Evolutionary conservation across 2,797 vertebrate genomes (phyloP), one percentile per base, ranked within the genome.

Genomic region (Gorsachius magnificus): DNA sequence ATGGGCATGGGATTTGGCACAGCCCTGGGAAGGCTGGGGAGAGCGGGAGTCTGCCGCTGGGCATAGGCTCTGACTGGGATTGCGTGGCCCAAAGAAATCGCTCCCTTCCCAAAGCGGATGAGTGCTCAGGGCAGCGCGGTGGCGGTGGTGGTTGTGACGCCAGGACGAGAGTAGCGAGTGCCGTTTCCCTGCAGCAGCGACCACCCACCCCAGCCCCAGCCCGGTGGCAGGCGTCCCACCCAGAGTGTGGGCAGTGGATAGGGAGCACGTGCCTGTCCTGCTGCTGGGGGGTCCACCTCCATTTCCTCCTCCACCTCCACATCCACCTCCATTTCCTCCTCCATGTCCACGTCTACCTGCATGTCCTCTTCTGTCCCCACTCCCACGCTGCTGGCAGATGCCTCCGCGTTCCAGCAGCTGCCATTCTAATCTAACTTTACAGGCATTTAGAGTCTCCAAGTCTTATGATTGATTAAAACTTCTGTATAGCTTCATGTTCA

Each of bases 161-260:
- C 35, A 41, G 58, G 58, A 41, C 2, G 5, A 16, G 18, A 29
- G 24, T 17, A 41, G 2, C 1, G 2, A 24, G 36, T 2, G 9
- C 17, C 1, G 2, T 10, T 14, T 64, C 14, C 31, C 60, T 64
- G 48, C 29, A 61, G 43, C 1, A 2, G 43, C 20, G 11, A 22
- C 71, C 19, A 22, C 16, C 5, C 16, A 24, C 56, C 56, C 25
- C 64, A 53, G 20, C 45, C 35, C 15, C 2, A 5, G 71, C 16
- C 45, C 6, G 18, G 45, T 19, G 11, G 29, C 51, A 14, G 51
- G n/a, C 9, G 15, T 26, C 53, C 19, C 38, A 41, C 38, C 12
- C 41, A 6, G 41, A 41, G 41, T 41, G 70, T 58, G n/a, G 80
- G 85, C 95, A 86, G 16, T 5, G 16, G 80, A 43, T 38, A 82